Evolutionary conservation across 2,888 invertebrate genomes (phyloP).

Genomic region (Mantis religiosa): DNA sequence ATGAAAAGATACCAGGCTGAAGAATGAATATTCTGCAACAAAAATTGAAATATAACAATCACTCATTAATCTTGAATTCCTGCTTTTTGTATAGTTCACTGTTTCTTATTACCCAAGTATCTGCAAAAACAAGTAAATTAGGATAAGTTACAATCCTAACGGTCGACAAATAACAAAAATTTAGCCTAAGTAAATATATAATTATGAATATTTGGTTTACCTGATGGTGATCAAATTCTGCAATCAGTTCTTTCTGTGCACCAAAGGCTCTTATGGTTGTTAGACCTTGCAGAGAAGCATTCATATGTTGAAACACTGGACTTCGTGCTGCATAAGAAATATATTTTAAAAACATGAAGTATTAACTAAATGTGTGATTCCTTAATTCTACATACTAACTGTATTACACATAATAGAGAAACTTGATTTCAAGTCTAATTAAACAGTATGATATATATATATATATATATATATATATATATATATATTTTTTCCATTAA

Average conservation of each 20-base stretch:
- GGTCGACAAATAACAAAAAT: neutral
- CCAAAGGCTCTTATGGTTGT: conserved; percentile 87
- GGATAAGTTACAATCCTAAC: neutral
- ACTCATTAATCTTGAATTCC: neutral
- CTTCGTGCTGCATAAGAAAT: conserved; percentile 65
- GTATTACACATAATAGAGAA: too few relatives aligned
- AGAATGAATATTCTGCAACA: conserved; percentile 64
- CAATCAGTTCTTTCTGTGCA: conserved; percentile 70
- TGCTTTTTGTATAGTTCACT: neutral
- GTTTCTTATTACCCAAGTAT: neutral
- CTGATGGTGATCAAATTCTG: conserved; percentile 78
- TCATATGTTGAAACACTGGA: conserved; percentile 92
- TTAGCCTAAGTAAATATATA: neutral
- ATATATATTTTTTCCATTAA: too few relatives aligned
- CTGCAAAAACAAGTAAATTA: neutral
- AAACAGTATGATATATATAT: too few relatives aligned
- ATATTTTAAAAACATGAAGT: neutral
- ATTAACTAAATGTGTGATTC: neutral
- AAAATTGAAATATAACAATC: neutral
- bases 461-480: too few relatives aligned
- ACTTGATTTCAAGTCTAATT: too few relatives aligned
- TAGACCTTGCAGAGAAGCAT: conserved; percentile 83
- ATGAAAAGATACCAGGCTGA: conserved; percentile 59
- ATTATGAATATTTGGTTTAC: conserved; percentile 39
- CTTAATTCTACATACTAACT: too few relatives aligned